Base-by-base conservation (phyloP, 2,113 vertebrate species). In the Scatophagus argus region DNA sequence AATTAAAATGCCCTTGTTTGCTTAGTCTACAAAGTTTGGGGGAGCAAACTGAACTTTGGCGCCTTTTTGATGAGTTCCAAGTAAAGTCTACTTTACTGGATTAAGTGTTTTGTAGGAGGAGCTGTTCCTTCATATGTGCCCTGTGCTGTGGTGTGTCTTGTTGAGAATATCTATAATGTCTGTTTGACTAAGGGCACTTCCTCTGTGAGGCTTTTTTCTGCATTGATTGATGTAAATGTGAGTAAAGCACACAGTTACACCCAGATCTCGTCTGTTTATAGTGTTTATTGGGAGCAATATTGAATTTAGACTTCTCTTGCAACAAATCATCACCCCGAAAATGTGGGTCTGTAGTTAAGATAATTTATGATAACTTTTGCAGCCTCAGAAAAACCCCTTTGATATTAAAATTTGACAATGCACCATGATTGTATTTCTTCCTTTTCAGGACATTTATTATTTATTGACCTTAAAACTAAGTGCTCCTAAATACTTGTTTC, bases 111-210 rank as follows among this genome's bases (percentile, higher is more conserved):
- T 72, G 63, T 63, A 27, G 61, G 4, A 59, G 38, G 44, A 71
- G 1, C 43, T 52, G 38, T 87, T 62, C 76, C 17, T 56, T 59
- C 52, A n/a, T 85, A 36, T 44, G 58, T 87, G 65, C 54, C 44
- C 56, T 85, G 77, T 89, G 82, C 82, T 78, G 85, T 90, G 81
- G 52, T 47, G 61, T 76, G 73, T 77, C 66, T 73, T 66, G 58
- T 80, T 55, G 60, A 62, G 23, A 10, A 19, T 62, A 55, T 52
- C 19, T 6, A n/a, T n/a, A n/a, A n/a, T n/a, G 21, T 68, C 25
- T 62, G 47, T 79, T 68, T 72, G 61, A 80, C 73, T 65, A 77
- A 77, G 80, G 80, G 56, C 49, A 64, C 44, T 27, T 86, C 38
- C 32, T 82, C 55, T 80, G 41, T 75, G 31, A 61, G 78, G 64